Conservation (phyloP, 2,888 invertebrate species). For the Merodon equestris region DNA sequence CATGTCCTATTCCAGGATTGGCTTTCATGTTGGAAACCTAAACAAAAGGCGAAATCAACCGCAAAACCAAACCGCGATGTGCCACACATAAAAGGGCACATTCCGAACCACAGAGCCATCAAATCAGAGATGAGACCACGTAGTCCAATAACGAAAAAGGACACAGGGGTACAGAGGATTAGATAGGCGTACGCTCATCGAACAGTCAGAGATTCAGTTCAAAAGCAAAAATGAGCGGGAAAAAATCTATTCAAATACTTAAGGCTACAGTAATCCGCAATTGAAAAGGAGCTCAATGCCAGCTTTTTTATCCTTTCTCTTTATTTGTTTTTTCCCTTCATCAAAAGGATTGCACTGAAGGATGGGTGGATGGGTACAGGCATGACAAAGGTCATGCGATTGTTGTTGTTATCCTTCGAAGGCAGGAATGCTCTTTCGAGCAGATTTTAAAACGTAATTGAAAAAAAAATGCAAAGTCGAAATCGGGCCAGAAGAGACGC, state of each 20-base stretch:
- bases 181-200: too few relatives aligned
- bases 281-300: slow-evolving; percentile 55
- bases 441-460: slow-evolving; percentile 45
- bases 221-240: too few relatives aligned
- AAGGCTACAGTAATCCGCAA: slow-evolving; percentile 64
- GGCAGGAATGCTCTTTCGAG: slow-evolving; percentile 40
- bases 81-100: slow-evolving; percentile 50
- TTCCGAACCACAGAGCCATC: slow-evolving; percentile 10
- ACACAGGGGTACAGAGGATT: too few relatives aligned
- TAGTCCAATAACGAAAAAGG: too few relatives aligned
- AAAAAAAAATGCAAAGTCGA: slow-evolving; percentile 22
- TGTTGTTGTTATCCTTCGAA: slow-evolving; percentile 38
- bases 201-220: too few relatives aligned
- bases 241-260: slow-evolving; percentile 67
- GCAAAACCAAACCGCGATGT: slow-evolving; percentile 63
- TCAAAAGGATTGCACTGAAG: not conserved
- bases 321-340: slow-evolving; percentile 30
- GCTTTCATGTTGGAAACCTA: slow-evolving; percentile 51
- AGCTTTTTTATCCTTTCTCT: too few relatives aligned
- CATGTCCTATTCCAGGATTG: slow-evolving; percentile 52
- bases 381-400: slow-evolving; percentile 52
- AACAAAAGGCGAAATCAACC: slow-evolving; percentile 66
- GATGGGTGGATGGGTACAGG: not conserved
- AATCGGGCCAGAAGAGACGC: too few relatives aligned
- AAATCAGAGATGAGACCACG: too few relatives aligned